Percentiles rank a stretch among this genome's conserved stretches.
phyloP scores from a whole-genome alignment of 2,113 vertebrate species.

The Reinhardtius hippoglossoides region DNA sequence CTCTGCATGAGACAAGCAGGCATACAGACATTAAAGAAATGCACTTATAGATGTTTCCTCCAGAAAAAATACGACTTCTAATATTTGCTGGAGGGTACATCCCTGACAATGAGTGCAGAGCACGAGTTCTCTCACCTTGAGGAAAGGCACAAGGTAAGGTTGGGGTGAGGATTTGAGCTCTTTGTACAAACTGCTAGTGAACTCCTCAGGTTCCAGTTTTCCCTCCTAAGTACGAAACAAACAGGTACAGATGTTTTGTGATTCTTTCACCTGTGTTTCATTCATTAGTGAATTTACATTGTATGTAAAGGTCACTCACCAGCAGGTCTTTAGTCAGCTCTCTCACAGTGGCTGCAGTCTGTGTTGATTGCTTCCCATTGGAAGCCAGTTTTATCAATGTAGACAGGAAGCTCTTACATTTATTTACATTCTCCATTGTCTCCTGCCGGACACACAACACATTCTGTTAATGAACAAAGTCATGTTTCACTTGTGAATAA shows the following conservation, averaged over 20 bases:
- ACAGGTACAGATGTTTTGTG: not conserved
- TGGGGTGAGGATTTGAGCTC: constrained; percentile 98
- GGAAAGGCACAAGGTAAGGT: constrained; percentile 99
- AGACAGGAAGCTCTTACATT: constrained; percentile 98
- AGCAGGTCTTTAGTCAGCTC: constrained; percentile 94
- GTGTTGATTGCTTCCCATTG: constrained; percentile 92
- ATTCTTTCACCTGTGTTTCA: too few relatives aligned
- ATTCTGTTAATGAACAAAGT: not conserved
- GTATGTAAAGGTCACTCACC: constrained; percentile 82
- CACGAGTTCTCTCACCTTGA: constrained; percentile 86
- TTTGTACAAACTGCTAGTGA: constrained; percentile 95
- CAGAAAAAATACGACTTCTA: not conserved
- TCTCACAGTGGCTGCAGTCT: constrained; percentile 94
- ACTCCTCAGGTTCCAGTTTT: constrained; percentile 97
- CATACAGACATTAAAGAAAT: not conserved
- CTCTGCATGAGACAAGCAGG: constrained; percentile 80
- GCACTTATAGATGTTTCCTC: not conserved
- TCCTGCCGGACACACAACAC: constrained; percentile 81
- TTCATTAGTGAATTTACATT: not conserved
- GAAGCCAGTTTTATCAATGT: constrained; percentile 98
- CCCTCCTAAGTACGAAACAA: constrained; percentile 84
- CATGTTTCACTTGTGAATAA: not conserved
- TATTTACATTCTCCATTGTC: constrained; percentile 99
- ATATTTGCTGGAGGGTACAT: not conserved
- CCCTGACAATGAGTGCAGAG: not conserved